Percentiles rank a stretch among this genome's conserved stretches.
Conservation (phyloP, 2,888 invertebrate species). For the Magallana nippona region DNA sequence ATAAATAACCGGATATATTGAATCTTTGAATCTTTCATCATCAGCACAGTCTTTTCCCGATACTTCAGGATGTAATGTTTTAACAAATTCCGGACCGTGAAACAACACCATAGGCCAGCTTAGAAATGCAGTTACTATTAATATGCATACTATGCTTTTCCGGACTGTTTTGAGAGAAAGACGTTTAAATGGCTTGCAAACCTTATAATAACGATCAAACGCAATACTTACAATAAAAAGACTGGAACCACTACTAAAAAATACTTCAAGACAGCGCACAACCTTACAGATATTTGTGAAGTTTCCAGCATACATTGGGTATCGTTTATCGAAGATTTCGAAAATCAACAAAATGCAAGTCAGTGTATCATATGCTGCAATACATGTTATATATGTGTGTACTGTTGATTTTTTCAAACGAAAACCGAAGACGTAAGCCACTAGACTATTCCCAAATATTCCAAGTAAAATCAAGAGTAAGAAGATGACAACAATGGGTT, state of each 20-base stretch:
- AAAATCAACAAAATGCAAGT: slow-evolving; percentile 39
- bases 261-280: slow-evolving; percentile 41
- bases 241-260: slow-evolving; percentile 28
- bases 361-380: slow-evolving; percentile 40
- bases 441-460: slow-evolving; percentile 43
- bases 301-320: slow-evolving; percentile 48
- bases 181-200: slow-evolving; percentile 44
- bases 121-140: not conserved
- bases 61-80: slow-evolving; percentile 25
- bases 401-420: slow-evolving; percentile 40
- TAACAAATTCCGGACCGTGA: slow-evolving; percentile 46
- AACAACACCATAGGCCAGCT: slow-evolving; percentile 47
- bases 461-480: slow-evolving; percentile 37
- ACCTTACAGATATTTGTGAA: slow-evolving; percentile 46
- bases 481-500: slow-evolving; percentile 37
- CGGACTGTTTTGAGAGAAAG: slow-evolving; percentile 40
- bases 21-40: slow-evolving; percentile 44
- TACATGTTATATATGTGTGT: slow-evolving; percentile 39
- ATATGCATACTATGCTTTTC: not conserved
- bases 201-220: slow-evolving; percentile 48
- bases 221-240: slow-evolving; percentile 44
- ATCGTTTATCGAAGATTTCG: slow-evolving; percentile 46
- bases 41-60: slow-evolving; percentile 47
- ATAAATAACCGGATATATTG: slow-evolving; percentile 28
- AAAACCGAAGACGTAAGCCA: slow-evolving; percentile 46